These are phyloP conservation scores for Octodonta nipae DNA, from an alignment of 2,888 invertebrate species.

Conservation along the genomic window DNA sequence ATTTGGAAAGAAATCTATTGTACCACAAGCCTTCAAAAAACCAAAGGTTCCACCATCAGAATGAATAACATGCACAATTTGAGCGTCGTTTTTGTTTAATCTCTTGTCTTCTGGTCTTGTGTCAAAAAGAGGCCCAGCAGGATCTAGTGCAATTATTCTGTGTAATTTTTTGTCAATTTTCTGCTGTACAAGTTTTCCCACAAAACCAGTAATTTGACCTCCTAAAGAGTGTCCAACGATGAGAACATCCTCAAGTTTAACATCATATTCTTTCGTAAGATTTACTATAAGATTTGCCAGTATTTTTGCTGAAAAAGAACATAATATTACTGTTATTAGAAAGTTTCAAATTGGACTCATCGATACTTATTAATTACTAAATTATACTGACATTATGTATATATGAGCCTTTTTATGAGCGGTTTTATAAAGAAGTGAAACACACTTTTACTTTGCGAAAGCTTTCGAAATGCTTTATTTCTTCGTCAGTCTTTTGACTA, in stretches of 20 bases:
- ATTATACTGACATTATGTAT: too few relatives aligned
- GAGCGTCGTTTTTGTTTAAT: constrained; percentile 21
- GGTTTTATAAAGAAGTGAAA: too few relatives aligned
- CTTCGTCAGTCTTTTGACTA: too few relatives aligned
- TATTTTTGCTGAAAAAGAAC: constrained; percentile 20
- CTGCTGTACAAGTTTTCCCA: constrained; percentile 20
- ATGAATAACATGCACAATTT: constrained; percentile 26
- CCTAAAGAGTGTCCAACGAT: constrained; percentile 26
- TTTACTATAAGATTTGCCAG: constrained; percentile 19
- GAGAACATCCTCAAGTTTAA: constrained; percentile 18
- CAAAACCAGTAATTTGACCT: constrained; percentile 22
- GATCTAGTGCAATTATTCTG: constrained; percentile 24
- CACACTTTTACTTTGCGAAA: too few relatives aligned
- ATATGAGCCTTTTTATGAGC: too few relatives aligned
- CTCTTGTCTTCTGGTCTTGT: constrained; percentile 18
- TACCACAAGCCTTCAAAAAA: constrained; percentile 18
- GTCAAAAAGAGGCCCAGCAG: constrained; percentile 23
- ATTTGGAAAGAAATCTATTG: constrained; percentile 27
- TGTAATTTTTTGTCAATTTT: constrained; percentile 16
- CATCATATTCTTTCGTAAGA: constrained; percentile 17
- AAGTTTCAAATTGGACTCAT: too few relatives aligned
- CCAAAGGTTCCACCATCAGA: constrained; percentile 25
- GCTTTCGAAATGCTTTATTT: too few relatives aligned
- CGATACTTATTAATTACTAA: too few relatives aligned
- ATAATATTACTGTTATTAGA: too few relatives aligned